phyloP scores from a whole-genome alignment of 2,113 vertebrate genomes.

The Loxodonta africana region DNA sequence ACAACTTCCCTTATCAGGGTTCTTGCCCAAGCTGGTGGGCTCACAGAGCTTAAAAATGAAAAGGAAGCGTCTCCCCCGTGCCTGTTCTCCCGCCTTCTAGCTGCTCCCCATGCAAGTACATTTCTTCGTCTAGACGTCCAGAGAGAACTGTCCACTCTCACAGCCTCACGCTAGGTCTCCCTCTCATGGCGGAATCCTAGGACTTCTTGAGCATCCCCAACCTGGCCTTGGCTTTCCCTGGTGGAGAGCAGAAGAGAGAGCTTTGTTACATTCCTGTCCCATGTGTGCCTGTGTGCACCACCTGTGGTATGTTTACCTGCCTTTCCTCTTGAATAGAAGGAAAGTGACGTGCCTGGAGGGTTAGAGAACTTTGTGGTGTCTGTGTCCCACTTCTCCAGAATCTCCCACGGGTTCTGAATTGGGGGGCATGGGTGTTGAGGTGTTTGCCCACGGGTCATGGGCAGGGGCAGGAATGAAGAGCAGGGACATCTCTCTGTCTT shows the following conservation, averaged over 20 bases:
- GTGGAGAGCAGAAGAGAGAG: background rate
- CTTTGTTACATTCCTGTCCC: background rate
- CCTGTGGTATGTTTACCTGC: background rate
- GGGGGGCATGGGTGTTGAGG: background rate
- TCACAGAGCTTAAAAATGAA: background rate
- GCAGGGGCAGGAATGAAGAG: background rate
- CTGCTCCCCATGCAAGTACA: rapidly evolving
- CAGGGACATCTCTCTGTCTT: background rate
- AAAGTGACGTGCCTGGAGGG: background rate
- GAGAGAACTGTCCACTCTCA: background rate
- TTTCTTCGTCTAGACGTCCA: background rate
- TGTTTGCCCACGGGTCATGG: background rate
- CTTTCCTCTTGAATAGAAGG: background rate
- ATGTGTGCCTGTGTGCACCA: background rate
- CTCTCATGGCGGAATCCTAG: background rate
- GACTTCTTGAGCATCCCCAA: background rate
- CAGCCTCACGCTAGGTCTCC: background rate
- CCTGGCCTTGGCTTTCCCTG: background rate
- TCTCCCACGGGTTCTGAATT: background rate
- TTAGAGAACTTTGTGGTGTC: background rate
- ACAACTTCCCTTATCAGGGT: background rate
- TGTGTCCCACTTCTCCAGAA: background rate
- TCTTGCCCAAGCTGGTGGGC: background rate
- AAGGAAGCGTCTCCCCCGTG: background rate
- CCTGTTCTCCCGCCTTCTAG: too few species aligned